phyloP scores from a whole-genome alignment of 2,888 invertebrate species.

The Julus scanicus region DNA sequence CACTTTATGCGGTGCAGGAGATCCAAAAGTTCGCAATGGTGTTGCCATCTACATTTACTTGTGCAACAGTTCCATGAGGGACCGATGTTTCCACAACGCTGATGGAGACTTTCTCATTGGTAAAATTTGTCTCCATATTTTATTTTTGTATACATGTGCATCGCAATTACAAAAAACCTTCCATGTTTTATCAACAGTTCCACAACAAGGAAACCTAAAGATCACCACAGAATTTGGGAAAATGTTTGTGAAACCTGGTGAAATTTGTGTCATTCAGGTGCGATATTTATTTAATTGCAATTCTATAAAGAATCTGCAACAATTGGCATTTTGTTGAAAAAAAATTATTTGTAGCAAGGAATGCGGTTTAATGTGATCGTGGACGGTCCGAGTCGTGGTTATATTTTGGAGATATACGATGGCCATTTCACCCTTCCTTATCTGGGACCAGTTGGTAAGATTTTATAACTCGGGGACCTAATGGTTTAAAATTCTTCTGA shows the following conservation, averaged over 20 bases:
- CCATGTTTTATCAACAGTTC: constrained; percentile 73
- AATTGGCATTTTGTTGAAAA: not conserved
- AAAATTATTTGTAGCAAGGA: constrained; percentile 75
- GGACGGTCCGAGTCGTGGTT: constrained; percentile 70
- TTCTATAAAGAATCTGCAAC: not conserved
- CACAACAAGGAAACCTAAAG: constrained; percentile 84
- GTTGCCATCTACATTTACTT: constrained; percentile 88
- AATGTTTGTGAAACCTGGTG: constrained; percentile 86
- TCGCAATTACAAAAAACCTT: not conserved
- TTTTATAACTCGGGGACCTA: not conserved
- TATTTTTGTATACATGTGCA: too few species aligned
- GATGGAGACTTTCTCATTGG: constrained; percentile 97
- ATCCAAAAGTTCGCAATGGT: constrained; percentile 82
- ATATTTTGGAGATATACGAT: constrained; percentile 94
- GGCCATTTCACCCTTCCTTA: constrained; percentile 93
- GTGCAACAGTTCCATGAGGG: constrained; percentile 88
- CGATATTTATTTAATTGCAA: too few species aligned
- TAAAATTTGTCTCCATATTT: constrained; percentile 65
- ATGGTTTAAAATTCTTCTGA: not conserved
- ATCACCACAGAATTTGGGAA: constrained; percentile 95
- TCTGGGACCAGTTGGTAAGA: constrained; percentile 89
- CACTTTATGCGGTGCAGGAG: constrained; percentile 95
- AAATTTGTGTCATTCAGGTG: constrained; percentile 90
- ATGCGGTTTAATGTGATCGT: constrained; percentile 89
- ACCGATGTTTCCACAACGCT: constrained; percentile 87